A percentile compares a stretch with the other conserved stretches of the same genome.
phyloP scores from a whole-genome alignment of 2,888 invertebrate genomes.

The Formica aserva region DNA sequence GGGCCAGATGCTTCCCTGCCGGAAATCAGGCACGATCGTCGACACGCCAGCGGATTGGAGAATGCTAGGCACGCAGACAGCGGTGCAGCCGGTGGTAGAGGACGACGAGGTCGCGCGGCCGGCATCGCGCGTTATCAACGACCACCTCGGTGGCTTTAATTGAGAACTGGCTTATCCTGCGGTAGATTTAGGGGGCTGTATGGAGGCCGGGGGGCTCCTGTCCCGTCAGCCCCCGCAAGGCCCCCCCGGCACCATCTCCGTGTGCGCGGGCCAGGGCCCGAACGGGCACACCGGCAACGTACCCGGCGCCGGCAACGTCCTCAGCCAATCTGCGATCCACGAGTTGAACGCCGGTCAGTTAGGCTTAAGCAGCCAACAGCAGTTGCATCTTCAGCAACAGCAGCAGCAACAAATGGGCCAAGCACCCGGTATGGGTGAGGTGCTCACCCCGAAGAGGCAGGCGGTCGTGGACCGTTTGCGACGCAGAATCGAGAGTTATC shows the following conservation, averaged over 20 bases:
- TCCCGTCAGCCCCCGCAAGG: conserved; percentile 89
- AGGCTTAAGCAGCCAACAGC: conserved; percentile 78
- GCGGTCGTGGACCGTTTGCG: conserved; percentile 94
- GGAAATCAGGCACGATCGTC: conserved; percentile 74
- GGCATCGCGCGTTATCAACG: conserved; percentile 68
- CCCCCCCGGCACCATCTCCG: conserved; percentile 84
- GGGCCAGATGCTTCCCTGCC: conserved; percentile 77
- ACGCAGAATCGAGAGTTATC: conserved; percentile 95
- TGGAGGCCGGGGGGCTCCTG: conserved; percentile 92
- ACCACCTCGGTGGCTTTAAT: conserved; percentile 82
- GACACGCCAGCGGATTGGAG: conserved; percentile 72
- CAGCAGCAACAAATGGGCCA: conserved; percentile 85
- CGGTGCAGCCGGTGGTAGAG: conserved; percentile 63
- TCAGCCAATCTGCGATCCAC: conserved; percentile 87
- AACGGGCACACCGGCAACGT: conserved; percentile 86
- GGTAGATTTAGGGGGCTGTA: conserved; percentile 90
- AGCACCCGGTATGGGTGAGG: conserved; percentile 88
- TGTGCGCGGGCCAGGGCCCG: conserved; percentile 80
- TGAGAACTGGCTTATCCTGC: conserved; percentile 86
- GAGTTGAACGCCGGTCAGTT: conserved; percentile 79
- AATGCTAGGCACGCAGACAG: conserved; percentile 75
- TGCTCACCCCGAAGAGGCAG: conserved; percentile 92
- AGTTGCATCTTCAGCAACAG: conserved; percentile 83
- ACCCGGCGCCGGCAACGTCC: conserved; percentile 88
- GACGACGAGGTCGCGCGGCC: conserved; percentile 71